Percentiles rank a stretch among this genome's conserved stretches.
Evolutionary conservation across 1,140 invertebrate species (phyloP).

Genomic region (Diorhabda elongata): DNA sequence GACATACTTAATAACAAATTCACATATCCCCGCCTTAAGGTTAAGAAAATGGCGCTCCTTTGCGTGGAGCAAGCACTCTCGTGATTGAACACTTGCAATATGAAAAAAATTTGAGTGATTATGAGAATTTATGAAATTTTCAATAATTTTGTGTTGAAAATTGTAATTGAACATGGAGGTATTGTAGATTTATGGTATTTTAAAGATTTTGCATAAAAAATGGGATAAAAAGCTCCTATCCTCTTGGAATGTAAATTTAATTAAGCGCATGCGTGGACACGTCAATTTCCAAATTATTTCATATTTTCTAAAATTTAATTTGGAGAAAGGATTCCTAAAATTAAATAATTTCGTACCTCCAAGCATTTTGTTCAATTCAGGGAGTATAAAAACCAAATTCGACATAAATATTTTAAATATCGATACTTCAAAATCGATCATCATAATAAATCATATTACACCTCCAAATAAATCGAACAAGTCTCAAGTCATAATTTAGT

Average conservation of each 20-base stretch:
- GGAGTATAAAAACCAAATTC: no score
- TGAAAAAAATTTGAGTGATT: not conserved
- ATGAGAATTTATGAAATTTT: not conserved
- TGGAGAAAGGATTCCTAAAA: no score
- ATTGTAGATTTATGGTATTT: not conserved
- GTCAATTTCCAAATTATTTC: not conserved
- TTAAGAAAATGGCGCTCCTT: slow-evolving; percentile 56
- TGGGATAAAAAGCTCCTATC: not conserved
- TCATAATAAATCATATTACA: no score
- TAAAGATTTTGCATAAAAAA: not conserved
- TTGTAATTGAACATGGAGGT: not conserved
- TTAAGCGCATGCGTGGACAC: not conserved
- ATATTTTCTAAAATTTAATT: not conserved
- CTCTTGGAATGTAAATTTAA: not conserved
- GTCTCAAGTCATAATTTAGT: no score
- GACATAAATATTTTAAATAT: no score
- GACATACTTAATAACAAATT: slow-evolving; percentile 33
- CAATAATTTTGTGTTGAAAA: slow-evolving; percentile 1
- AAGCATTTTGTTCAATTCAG: no score
- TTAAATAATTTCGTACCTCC: no score
- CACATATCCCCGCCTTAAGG: slow-evolving; percentile 49
- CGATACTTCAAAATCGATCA: no score
- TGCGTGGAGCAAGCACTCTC: slow-evolving; percentile 7
- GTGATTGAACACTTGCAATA: not conserved
- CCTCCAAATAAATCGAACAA: no score